Percentiles rank a stretch among this genome's conserved stretches.
Evolutionary conservation across 2,888 invertebrate genomes (phyloP).

Genomic region (Dynastes hyllus): DNA sequence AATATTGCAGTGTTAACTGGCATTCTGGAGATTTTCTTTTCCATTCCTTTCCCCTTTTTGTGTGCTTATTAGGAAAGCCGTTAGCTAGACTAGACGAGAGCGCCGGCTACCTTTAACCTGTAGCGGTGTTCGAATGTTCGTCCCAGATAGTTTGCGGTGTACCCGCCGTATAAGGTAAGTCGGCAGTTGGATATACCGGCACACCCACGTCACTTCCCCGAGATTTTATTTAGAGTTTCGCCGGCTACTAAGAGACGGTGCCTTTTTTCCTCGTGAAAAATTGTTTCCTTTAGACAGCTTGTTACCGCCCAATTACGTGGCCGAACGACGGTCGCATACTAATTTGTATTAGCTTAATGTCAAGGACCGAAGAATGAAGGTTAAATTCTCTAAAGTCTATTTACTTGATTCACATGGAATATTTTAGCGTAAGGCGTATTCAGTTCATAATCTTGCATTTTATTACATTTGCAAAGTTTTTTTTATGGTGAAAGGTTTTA

Average conservation of each 20-base stretch:
- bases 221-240: constrained; percentile 26
- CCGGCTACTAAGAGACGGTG: not conserved
- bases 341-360: not conserved
- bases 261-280: constrained; percentile 13
- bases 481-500: too few relatives aligned
- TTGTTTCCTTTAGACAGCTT: constrained; percentile 12
- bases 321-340: not conserved
- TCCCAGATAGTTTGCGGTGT: constrained; percentile 57
- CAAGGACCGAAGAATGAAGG: constrained; percentile 3
- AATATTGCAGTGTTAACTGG: not conserved
- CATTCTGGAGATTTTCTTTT: constrained; percentile 12
- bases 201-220: constrained; percentile 30
- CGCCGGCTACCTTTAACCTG: constrained; percentile 57
- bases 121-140: constrained; percentile 54
- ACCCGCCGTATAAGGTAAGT: constrained; percentile 30
- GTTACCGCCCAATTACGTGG: not conserved
- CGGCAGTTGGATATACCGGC: not conserved
- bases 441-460: too few relatives aligned
- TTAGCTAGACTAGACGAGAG: constrained; percentile 54
- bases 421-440: not conserved
- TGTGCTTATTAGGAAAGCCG: constrained; percentile 47
- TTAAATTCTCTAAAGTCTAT: too few relatives aligned
- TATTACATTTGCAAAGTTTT: too few relatives aligned
- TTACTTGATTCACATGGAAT: not conserved
- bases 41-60: constrained; percentile 21